These are phyloP conservation scores for Ictalurus punctatus DNA, from an alignment of 2,113 vertebrate genomes.

Conservation along the genomic window DNA sequence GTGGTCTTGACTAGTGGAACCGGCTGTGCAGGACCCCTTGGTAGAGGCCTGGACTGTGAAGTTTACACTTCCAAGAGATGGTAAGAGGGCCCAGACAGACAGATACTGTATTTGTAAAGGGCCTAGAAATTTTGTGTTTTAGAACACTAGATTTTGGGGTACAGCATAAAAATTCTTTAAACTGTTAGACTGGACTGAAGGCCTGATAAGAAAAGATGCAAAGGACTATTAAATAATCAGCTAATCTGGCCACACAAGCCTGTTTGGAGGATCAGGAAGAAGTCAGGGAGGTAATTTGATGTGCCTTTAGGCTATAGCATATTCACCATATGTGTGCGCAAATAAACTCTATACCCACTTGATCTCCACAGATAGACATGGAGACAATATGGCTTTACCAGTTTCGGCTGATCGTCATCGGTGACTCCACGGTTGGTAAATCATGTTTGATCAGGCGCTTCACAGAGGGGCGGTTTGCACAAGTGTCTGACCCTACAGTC, in stretches of 20 bases:
- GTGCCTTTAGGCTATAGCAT: neutral
- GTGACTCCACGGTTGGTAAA: slow-evolving; percentile 93
- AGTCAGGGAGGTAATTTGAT: neutral
- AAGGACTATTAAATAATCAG: slow-evolving; percentile 3
- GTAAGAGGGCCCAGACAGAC: neutral
- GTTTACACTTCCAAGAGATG: neutral
- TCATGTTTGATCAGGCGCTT: slow-evolving; percentile 93
- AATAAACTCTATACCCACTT: neutral
- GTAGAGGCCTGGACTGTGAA: neutral
- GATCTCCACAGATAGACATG: slow-evolving; percentile 71
- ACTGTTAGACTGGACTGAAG: neutral
- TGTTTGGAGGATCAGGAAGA: neutral
- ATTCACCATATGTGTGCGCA: neutral
- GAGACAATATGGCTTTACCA: slow-evolving; percentile 98
- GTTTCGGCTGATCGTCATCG: slow-evolving; percentile 93
- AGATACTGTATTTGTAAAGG: neutral
- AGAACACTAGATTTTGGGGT: neutral
- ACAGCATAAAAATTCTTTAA: neutral
- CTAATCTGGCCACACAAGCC: slow-evolving; percentile 14
- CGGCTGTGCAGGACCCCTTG: neutral
- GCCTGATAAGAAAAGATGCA: slow-evolving; percentile 3
- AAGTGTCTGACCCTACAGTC: slow-evolving; percentile 93
- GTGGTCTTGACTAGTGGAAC: neutral
- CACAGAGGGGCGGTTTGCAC: slow-evolving; percentile 91
- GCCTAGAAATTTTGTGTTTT: neutral